Percentiles rank a stretch among this genome's conserved stretches.
Evolutionary conservation across 2,888 invertebrate genomes (phyloP).

Genomic region (Ichneumon xanthorius): DNA sequence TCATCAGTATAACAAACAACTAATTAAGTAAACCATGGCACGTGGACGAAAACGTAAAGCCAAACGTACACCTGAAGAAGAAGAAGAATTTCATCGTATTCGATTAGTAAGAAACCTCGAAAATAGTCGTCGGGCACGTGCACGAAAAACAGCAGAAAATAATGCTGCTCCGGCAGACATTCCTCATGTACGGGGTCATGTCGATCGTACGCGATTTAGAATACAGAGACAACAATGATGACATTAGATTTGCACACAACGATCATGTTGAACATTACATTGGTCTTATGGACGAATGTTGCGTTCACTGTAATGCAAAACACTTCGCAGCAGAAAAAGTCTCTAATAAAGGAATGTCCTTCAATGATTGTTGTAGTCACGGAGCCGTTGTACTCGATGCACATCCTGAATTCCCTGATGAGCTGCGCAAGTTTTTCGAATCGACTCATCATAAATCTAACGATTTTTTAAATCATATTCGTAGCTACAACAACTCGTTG

Average conservation of each 20-base stretch:
- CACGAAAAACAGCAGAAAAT: not conserved
- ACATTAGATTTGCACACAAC: not conserved
- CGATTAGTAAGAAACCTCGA: not conserved
- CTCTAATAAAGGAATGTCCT: constrained; percentile 38
- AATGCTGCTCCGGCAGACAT: not conserved
- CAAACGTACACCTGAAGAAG: not conserved
- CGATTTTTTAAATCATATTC: too few species aligned
- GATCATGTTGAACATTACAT: constrained; percentile 49
- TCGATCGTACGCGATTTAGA: not conserved
- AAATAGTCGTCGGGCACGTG: not conserved
- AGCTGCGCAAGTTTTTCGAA: constrained; percentile 29
- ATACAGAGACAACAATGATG: not conserved
- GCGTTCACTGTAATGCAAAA: constrained; percentile 45
- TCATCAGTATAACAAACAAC: too few species aligned
- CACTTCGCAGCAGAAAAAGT: constrained; percentile 48
- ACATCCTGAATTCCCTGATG: constrained; percentile 32
- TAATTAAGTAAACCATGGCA: not conserved
- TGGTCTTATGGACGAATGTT: constrained; percentile 36
- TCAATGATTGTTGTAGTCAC: constrained; percentile 51
- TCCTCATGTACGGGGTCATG: not conserved
- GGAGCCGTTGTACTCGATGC: constrained; percentile 43
- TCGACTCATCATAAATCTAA: not conserved
- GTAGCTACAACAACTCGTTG: too few species aligned
- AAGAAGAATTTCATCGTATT: not conserved
- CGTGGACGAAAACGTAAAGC: not conserved